Evolutionary conservation across 2,113 vertebrate species (phyloP).

Genomic region (Calonectris borealis): DNA sequence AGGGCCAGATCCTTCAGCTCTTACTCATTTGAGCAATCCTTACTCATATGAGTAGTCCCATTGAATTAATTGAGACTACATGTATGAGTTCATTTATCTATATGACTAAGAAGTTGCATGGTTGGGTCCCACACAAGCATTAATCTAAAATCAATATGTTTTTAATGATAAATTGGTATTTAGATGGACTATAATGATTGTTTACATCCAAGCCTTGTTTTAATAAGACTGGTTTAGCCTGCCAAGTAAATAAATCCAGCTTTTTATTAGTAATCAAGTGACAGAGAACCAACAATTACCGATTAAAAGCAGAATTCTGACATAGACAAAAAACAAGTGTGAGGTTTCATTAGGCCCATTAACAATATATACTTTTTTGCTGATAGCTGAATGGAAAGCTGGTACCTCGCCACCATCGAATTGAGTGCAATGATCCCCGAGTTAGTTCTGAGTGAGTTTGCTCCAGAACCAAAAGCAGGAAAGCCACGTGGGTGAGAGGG

Average conservation of each 20-base stretch:
- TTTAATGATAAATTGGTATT: conserved; percentile 55
- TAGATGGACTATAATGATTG: conserved; percentile 16
- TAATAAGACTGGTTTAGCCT: conserved; percentile 36
- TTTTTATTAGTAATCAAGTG: conserved; percentile 46
- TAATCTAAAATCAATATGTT: conserved; percentile 41
- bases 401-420: not conserved
- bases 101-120: not conserved
- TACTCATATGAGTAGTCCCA: not conserved
- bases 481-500: not conserved
- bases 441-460: not conserved
- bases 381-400: not conserved
- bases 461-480: not conserved
- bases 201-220: conserved; percentile 45
- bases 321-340: not conserved
- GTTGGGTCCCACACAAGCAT: not conserved
- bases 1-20: conserved; percentile 33
- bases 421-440: not conserved
- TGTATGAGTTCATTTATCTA: conserved; percentile 6
- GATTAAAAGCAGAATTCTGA: conserved; percentile 32
- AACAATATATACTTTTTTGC: not conserved
- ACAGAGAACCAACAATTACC: not conserved
- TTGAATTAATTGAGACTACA: conserved; percentile 45
- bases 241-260: conserved; percentile 40
- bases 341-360: not conserved
- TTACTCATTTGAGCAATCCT: conserved; percentile 21